phyloP scores from a whole-genome alignment of 2,113 vertebrate species.

The Cricetomys ansorgei region DNA sequence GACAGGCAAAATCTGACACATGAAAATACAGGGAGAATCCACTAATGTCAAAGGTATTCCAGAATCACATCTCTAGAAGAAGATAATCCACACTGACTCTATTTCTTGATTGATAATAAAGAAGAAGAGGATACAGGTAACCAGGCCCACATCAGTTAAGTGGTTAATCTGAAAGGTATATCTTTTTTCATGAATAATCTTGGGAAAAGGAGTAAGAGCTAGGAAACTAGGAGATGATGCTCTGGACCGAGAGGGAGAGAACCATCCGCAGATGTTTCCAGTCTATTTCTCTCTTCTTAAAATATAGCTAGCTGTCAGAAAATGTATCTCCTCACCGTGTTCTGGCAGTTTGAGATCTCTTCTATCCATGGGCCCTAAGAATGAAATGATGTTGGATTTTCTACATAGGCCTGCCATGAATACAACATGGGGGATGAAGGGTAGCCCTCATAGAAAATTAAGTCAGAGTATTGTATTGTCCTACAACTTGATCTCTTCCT shows the following conservation, averaged over 20 bases:
- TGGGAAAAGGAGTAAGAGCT: background rate
- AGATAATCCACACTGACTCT: background rate
- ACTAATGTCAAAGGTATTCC: background rate
- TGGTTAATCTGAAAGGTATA: background rate
- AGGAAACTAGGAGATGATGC: background rate
- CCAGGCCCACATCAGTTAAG: background rate
- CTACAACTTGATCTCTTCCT: background rate
- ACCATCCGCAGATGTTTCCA: background rate
- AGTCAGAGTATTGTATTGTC: background rate
- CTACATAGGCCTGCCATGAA: background rate
- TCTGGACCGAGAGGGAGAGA: background rate
- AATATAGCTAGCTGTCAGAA: background rate
- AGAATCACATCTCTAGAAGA: background rate
- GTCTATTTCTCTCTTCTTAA: background rate
- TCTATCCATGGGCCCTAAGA: background rate
- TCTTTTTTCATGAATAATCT: background rate
- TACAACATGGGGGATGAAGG: background rate
- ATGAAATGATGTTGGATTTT: background rate
- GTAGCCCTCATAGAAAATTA: background rate
- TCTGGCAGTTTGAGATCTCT: background rate
- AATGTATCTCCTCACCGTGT: background rate
- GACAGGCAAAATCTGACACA: no score
- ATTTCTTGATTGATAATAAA: background rate
- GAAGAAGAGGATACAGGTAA: background rate
- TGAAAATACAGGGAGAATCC: background rate